Evolutionary conservation across 2,888 invertebrate species (phyloP).

Genomic region (Cecidostiba fungosa): DNA sequence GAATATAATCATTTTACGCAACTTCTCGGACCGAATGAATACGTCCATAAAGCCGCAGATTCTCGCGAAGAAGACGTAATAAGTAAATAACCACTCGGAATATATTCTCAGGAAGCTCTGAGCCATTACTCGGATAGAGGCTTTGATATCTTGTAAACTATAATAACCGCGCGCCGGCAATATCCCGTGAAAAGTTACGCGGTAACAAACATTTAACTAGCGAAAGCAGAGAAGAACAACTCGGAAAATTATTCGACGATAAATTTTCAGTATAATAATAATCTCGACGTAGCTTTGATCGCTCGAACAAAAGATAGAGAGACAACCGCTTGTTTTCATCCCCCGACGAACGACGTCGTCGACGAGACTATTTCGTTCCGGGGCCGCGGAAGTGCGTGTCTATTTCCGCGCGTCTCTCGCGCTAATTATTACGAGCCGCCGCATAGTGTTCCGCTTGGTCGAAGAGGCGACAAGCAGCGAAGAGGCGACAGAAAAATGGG

Average conservation of each 20-base stretch:
- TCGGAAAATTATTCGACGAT: not conserved
- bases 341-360: not conserved
- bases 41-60: not conserved
- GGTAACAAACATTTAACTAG: not conserved
- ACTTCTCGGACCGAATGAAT: slow-evolving; percentile 20
- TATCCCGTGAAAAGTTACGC: not conserved
- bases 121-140: too few species aligned
- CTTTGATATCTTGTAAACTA: not conserved
- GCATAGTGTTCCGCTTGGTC: slow-evolving; percentile 17
- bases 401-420: slow-evolving; percentile 52
- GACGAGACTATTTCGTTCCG: not conserved
- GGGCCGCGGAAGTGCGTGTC: not conserved
- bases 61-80: slow-evolving; percentile 20
- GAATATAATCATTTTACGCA: not conserved
- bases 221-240: not conserved
- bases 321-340: not conserved
- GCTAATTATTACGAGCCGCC: slow-evolving; percentile 59
- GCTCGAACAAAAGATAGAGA: not conserved
- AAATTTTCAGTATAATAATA: too few species aligned
- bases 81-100: not conserved
- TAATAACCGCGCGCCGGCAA: not conserved
- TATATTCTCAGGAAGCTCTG: slow-evolving; percentile 9
- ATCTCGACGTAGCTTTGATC: not conserved
- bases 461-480: slow-evolving; percentile 14
- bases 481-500: slow-evolving; percentile 51